Percentiles rank a stretch among this genome's conserved stretches.
Evolutionary conservation across 2,113 vertebrate genomes (phyloP).

Genomic region (Eurystomus gularis): DNA sequence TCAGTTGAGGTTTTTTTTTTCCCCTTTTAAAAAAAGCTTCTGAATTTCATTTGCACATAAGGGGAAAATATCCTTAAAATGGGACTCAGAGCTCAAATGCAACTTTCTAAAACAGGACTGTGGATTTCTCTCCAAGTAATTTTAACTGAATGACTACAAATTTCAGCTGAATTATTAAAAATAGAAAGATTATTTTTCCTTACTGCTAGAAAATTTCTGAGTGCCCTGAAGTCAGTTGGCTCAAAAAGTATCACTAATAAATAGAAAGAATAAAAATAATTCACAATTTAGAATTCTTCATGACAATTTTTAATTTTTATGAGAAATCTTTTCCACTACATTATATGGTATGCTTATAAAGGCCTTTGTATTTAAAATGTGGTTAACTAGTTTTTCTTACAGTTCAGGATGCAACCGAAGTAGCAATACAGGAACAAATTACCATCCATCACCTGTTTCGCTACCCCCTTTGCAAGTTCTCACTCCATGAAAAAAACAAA

Average conservation of each 20-base stretch:
- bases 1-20: background rate
- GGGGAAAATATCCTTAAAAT: conserved; percentile 16
- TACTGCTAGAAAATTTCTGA: conserved; percentile 21
- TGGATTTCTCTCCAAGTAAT: conserved; percentile 24
- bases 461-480: background rate
- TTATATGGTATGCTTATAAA: background rate
- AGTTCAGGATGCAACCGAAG: background rate
- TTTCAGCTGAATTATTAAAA: conserved; percentile 56
- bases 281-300: background rate
- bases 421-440: background rate
- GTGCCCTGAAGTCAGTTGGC: conserved; percentile 5
- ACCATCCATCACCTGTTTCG: background rate
- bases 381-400: background rate
- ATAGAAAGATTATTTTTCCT: conserved; percentile 44
- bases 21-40: background rate
- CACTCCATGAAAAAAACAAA: background rate
- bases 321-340: background rate
- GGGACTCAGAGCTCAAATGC: background rate
- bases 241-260: background rate
- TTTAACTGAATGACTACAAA: conserved; percentile 30
- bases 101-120: conserved; percentile 17
- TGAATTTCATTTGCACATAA: background rate
- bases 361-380: background rate
- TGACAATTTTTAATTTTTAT: background rate
- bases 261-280: conserved; percentile 24